phyloP scores from a whole-genome alignment of 2,113 vertebrate genomes.

The Nannobrachium achirus region DNA sequence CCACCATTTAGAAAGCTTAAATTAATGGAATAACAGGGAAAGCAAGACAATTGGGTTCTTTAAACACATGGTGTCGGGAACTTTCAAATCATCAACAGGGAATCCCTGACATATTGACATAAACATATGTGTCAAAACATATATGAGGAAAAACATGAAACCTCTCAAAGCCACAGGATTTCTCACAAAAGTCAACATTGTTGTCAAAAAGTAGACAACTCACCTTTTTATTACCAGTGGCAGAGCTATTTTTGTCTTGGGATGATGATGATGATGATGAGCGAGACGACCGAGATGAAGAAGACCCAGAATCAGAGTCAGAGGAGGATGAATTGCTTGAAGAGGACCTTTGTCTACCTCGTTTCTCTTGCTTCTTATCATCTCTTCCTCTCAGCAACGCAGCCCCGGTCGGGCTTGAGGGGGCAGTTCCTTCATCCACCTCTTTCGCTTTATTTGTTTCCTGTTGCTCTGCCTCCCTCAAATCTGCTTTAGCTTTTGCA shows the following conservation, averaged over 20 bases:
- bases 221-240: constrained; percentile 69
- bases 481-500: constrained; percentile 25
- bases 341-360: constrained; percentile 54
- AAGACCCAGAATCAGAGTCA: constrained; percentile 78
- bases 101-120: no score
- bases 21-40: no score
- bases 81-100: no score
- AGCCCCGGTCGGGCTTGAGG: constrained; percentile 43
- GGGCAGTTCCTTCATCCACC: constrained; percentile 40
- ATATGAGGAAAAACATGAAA: no score
- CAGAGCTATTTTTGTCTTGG: constrained; percentile 61
- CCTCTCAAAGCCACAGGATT: no score
- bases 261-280: constrained; percentile 75
- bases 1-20: neutral
- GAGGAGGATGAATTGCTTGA: constrained; percentile 76
- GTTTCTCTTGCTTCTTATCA: constrained; percentile 51
- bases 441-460: constrained; percentile 47
- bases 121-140: no score
- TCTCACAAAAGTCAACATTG: no score
- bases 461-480: constrained; percentile 17
- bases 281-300: constrained; percentile 73
- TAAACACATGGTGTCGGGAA: neutral
- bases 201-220: constrained; percentile 34
- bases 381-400: constrained; percentile 40
- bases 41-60: neutral